phyloP scores from a whole-genome alignment of 92 coral and sea anemone species.

The Desmophyllum pertusum region DNA sequence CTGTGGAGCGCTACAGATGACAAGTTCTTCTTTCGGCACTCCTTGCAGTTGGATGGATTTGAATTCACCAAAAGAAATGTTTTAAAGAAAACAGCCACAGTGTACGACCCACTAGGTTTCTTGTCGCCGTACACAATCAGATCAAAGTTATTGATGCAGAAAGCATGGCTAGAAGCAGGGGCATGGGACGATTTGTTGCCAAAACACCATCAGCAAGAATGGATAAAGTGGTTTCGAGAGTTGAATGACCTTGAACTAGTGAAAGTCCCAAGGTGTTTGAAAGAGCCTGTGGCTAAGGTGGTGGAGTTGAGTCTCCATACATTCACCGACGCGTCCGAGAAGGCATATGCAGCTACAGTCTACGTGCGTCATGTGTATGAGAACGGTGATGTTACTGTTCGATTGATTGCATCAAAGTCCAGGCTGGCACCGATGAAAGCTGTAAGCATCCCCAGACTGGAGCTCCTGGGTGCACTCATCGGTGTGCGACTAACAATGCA shows the following conservation, averaged over 20 bases:
- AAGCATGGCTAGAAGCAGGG: too few species aligned
- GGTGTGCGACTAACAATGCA: slow-evolving; percentile 45
- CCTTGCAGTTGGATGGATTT: slow-evolving; percentile 37
- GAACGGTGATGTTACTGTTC: slow-evolving; percentile 25
- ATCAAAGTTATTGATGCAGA: too few species aligned
- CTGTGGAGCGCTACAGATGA: slow-evolving; percentile 39
- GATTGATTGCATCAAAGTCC: slow-evolving; percentile 58
- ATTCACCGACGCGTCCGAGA: slow-evolving; percentile 62
- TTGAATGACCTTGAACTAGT: slow-evolving; percentile 27
- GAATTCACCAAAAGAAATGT: slow-evolving; percentile 36
- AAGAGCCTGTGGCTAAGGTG: not conserved
- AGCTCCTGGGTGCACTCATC: slow-evolving; percentile 52
- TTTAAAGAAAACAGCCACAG: slow-evolving; percentile 28
- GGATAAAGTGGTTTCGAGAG: slow-evolving; percentile 30
- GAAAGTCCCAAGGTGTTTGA: slow-evolving; percentile 53
- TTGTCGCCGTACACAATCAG: not conserved
- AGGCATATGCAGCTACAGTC: slow-evolving; percentile 54
- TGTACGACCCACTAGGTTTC: slow-evolving; percentile 45
- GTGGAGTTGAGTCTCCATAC: slow-evolving; percentile 38
- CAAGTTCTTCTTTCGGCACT: slow-evolving; percentile 36
- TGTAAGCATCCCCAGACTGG: slow-evolving; percentile 58
- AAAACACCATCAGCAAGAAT: too few species aligned
- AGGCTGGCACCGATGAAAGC: slow-evolving; percentile 75
- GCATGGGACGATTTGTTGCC: too few species aligned
- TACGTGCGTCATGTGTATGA: slow-evolving; percentile 44